phyloP scores from a whole-genome alignment of 2,888 invertebrate genomes.

The Gnatocerus cornutus region DNA sequence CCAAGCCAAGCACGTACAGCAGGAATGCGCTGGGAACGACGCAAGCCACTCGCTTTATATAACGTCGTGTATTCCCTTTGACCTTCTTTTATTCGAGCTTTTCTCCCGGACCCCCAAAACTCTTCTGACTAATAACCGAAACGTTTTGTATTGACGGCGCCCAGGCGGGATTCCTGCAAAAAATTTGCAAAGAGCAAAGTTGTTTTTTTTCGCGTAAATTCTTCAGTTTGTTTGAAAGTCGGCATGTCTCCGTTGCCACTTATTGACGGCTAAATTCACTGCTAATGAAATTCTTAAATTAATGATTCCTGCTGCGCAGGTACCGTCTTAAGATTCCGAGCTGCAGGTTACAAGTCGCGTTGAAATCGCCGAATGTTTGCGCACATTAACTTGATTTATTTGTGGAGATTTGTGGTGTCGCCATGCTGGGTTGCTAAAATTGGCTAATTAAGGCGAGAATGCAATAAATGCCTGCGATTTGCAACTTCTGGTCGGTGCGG shows the following conservation, averaged over 20 bases:
- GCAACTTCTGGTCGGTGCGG: not conserved
- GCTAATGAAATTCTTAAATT: constrained; percentile 34
- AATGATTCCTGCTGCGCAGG: constrained; percentile 35
- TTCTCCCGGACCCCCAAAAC: not conserved
- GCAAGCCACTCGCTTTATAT: constrained; percentile 29
- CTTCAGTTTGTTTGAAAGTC: not conserved
- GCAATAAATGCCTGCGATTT: not conserved
- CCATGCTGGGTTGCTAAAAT: constrained; percentile 17
- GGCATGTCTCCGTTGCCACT: constrained; percentile 1
- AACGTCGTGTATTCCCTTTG: constrained; percentile 49
- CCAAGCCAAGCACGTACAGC: constrained; percentile 56
- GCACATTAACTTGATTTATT: constrained; percentile 32
- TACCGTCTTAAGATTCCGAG: constrained; percentile 31
- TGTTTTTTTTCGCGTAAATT: too few species aligned
- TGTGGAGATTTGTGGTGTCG: constrained; percentile 15
- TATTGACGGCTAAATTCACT: constrained; percentile 34
- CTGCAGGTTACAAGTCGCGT: constrained; percentile 8
- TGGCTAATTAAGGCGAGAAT: constrained; percentile 18
- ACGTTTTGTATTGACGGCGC: constrained; percentile 20
- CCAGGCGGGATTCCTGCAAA: constrained; percentile 6
- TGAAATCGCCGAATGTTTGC: constrained; percentile 5
- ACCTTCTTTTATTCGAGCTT: constrained; percentile 48
- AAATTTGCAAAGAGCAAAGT: not conserved
- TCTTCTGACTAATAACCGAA: not conserved
- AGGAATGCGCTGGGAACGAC: constrained; percentile 59